Conservation (phyloP, 2,797 vertebrate species). For the Echiichthys vipera region DNA sequence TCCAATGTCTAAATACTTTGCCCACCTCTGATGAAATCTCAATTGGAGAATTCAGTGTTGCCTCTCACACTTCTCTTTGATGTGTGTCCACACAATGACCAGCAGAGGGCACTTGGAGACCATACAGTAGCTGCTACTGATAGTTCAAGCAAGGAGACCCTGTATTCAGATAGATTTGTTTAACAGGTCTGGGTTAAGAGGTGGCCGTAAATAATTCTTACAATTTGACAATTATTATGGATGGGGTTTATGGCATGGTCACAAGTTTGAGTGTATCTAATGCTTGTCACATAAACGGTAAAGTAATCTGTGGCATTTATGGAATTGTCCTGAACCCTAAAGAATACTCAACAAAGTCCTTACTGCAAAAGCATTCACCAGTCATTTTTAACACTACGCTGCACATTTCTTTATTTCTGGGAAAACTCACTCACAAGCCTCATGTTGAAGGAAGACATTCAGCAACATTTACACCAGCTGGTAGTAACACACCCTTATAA, state of each 20-base stretch:
- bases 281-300: neutral
- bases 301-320: neutral
- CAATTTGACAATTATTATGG: neutral
- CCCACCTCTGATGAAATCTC: neutral
- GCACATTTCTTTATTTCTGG: neutral
- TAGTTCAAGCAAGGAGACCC: neutral
- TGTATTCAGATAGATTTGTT: neutral
- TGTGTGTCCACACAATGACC: slow-evolving; percentile 23
- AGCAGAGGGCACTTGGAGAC: slow-evolving; percentile 45
- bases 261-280: neutral
- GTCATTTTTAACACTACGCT: neutral
- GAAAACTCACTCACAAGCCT: neutral
- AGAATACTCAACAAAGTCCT: neutral
- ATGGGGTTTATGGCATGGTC: neutral
- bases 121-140: neutral
- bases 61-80: neutral
- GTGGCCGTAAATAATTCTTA: neutral
- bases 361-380: neutral
- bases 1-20: too few species aligned
- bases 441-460: slow-evolving; percentile 7
- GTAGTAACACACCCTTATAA: slow-evolving; percentile 47
- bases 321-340: neutral
- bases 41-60: neutral
- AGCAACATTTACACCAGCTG: slow-evolving; percentile 32
- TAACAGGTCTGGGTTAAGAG: neutral